A percentile compares a stretch with the other conserved stretches of the same genome.
phyloP scores from a whole-genome alignment of 2,113 vertebrate genomes.

The Donacobius atricapilla region DNA sequence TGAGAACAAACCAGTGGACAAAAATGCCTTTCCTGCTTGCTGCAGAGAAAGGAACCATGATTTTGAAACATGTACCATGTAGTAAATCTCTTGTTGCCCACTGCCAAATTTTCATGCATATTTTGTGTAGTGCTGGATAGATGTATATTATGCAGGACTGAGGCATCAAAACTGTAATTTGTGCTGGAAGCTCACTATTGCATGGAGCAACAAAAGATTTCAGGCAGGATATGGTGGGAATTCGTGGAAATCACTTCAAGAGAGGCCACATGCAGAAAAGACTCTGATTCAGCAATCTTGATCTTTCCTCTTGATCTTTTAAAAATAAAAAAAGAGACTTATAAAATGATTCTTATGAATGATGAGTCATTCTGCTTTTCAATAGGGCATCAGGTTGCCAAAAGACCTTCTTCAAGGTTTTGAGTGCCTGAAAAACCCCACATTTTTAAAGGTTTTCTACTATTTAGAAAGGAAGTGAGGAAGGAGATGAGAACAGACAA shows the following conservation, averaged over 20 bases:
- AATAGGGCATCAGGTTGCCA: not conserved
- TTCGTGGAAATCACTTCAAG: not conserved
- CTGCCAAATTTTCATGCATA: not conserved
- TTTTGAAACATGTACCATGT: not conserved
- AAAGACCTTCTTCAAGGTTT: not conserved
- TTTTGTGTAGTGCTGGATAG: not conserved
- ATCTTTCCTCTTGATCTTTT: not conserved
- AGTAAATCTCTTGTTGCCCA: not conserved
- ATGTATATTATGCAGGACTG: not conserved
- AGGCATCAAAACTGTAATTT: not conserved
- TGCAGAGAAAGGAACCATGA: not conserved
- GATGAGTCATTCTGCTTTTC: slow-evolving; percentile 6
- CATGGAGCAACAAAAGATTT: not conserved
- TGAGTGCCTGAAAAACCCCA: not conserved
- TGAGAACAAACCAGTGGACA: not conserved
- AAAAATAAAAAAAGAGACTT: not conserved
- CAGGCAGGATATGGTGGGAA: not conserved
- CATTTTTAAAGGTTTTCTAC: not conserved
- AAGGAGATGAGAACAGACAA: not conserved
- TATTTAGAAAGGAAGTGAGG: not conserved
- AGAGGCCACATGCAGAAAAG: not conserved
- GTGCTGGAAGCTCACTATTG: not conserved
- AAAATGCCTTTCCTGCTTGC: not conserved
- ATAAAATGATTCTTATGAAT: not conserved
- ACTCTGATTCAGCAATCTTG: not conserved